Conservation (phyloP, 2,888 invertebrate genomes). For the Thera obeliscata region DNA sequence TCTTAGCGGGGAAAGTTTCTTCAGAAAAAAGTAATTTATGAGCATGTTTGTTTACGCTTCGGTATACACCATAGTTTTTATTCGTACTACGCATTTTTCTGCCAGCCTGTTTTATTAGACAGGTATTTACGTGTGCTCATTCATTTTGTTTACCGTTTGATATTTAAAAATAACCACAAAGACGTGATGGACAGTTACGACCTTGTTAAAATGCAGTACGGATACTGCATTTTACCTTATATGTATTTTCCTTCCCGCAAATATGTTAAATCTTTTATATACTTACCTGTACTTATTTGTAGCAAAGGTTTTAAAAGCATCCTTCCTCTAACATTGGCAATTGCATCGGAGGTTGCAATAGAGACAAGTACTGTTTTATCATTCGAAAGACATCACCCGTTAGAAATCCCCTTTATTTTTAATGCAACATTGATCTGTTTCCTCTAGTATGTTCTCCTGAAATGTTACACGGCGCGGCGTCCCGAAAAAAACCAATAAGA, state of each 20-base stretch:
- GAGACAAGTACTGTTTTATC: not conserved
- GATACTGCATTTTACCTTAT: slow-evolving; percentile 4
- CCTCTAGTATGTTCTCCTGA: not conserved
- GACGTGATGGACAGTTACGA: not conserved
- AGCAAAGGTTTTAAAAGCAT: not conserved
- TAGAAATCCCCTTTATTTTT: not conserved
- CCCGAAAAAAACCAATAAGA: no score
- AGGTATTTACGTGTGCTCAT: not conserved
- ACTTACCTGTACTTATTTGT: not conserved
- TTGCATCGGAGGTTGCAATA: not conserved
- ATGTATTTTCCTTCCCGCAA: slow-evolving; percentile 7
- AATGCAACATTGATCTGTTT: not conserved
- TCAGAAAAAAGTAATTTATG: slow-evolving; percentile 17
- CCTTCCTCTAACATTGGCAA: slow-evolving; percentile 13
- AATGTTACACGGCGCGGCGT: not conserved
- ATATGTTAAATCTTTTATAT: slow-evolving; percentile 5
- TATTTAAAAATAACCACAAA: slow-evolving; percentile 13
- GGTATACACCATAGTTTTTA: slow-evolving; percentile 3
- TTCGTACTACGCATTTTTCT: slow-evolving; percentile 12
- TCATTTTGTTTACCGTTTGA: slow-evolving; percentile 6
- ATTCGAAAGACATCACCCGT: not conserved
- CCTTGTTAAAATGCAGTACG: slow-evolving; percentile 11
- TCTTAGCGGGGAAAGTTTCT: slow-evolving; percentile 15
- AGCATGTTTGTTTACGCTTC: slow-evolving; percentile 18
- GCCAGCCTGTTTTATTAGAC: slow-evolving; percentile 8